phyloP scores from a whole-genome alignment of 2,797 vertebrate species.

The Myoxocephalus aenaeus region DNA sequence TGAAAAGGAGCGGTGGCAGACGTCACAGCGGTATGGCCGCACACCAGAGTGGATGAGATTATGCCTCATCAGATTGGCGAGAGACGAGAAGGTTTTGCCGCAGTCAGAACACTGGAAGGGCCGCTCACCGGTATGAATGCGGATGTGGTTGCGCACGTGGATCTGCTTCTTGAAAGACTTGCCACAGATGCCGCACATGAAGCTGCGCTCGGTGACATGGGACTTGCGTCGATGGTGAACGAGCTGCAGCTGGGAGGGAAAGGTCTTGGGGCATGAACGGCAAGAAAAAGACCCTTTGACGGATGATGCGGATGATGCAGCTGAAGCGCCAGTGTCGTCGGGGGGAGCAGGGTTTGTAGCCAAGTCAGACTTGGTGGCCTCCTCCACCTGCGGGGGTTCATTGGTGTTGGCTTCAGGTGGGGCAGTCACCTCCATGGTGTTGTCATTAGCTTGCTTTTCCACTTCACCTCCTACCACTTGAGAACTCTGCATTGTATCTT shows the following conservation, averaged over 20 bases:
- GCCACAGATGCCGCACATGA: slow-evolving; percentile 88
- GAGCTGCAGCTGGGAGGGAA: slow-evolving; percentile 86
- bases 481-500: slow-evolving; percentile 29
- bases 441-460: slow-evolving; percentile 21
- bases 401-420: slow-evolving; percentile 9
- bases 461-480: slow-evolving; percentile 28
- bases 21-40: slow-evolving; percentile 89
- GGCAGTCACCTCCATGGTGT: slow-evolving; percentile 34
- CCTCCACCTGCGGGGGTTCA: slow-evolving; percentile 12
- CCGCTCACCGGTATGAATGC: slow-evolving; percentile 92
- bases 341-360: not conserved
- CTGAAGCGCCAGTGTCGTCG: not conserved
- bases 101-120: slow-evolving; percentile 92
- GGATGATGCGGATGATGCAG: not conserved
- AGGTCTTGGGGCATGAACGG: slow-evolving; percentile 85
- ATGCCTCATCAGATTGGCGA: slow-evolving; percentile 91
- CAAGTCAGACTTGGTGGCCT: not conserved
- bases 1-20: slow-evolving; percentile 90
- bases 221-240: slow-evolving; percentile 86
- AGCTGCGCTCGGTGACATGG: slow-evolving; percentile 85
- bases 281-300: slow-evolving; percentile 77
- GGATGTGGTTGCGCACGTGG: slow-evolving; percentile 90
- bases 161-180: slow-evolving; percentile 93
- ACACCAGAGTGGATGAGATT: slow-evolving; percentile 91
- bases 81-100: slow-evolving; percentile 89